A percentile compares a stretch with the other conserved stretches of the same genome.
phyloP scores from a whole-genome alignment of 1,140 invertebrate species.

The Capitella teleta region DNA sequence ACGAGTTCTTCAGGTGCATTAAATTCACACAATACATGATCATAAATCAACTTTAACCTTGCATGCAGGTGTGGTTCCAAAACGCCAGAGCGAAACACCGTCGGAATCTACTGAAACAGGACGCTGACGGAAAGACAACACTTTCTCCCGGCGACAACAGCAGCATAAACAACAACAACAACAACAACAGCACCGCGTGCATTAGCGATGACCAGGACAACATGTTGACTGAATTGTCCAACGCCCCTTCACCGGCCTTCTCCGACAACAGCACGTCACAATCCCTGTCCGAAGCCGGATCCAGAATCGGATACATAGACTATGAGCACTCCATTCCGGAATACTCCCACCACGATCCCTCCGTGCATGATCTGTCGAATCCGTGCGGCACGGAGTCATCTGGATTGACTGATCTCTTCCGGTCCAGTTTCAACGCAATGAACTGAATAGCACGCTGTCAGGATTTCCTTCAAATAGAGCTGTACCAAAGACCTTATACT shows the following conservation, averaged over 20 bases:
- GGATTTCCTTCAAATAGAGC: too few relatives aligned
- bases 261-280: not conserved
- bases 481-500: too few relatives aligned
- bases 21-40: too few relatives aligned
- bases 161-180: too few relatives aligned
- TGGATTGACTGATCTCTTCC: not conserved
- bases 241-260: not conserved
- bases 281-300: constrained; percentile 1
- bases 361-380: constrained; percentile 2
- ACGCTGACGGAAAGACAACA: constrained; percentile 39
- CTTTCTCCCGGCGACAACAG: not conserved
- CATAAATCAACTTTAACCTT: not conserved
- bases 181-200: not conserved
- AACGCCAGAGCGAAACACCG: constrained; percentile 95
- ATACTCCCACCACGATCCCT: not conserved
- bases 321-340: too few relatives aligned
- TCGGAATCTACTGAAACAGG: constrained; percentile 77
- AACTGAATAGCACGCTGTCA: too few relatives aligned
- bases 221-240: not conserved
- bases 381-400: too few relatives aligned
- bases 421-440: not conserved
- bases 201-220: not conserved
- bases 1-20: constrained; percentile 96
- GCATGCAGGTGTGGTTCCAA: constrained; percentile 91
- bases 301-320: too few relatives aligned